Evolutionary conservation across 2,113 vertebrate species (phyloP).

Genomic region (Eira barbara): DNA sequence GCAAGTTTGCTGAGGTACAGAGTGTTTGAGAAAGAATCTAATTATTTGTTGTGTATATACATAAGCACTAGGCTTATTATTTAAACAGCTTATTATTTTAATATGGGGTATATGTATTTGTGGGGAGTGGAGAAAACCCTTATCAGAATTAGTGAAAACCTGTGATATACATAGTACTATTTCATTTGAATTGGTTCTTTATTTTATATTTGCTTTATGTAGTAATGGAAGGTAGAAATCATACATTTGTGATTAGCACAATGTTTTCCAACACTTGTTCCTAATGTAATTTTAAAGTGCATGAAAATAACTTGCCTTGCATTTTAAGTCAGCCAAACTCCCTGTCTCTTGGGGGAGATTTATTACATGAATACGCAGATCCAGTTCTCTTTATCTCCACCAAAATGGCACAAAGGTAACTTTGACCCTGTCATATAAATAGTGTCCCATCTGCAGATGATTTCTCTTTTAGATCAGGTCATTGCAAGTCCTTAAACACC

Average conservation of each 20-base stretch:
- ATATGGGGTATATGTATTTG: neutral
- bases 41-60: neutral
- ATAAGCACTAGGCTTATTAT: neutral
- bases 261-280: neutral
- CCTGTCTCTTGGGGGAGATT: neutral
- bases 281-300: neutral
- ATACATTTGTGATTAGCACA: neutral
- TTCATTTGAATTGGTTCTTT: neutral
- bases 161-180: neutral
- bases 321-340: neutral
- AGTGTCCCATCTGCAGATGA: neutral
- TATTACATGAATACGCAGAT: neutral
- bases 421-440: neutral
- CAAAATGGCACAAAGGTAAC: neutral
- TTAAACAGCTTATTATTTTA: constrained; percentile 34
- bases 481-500: neutral
- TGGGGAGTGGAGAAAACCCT: neutral
- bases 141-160: neutral
- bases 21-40: neutral
- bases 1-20: neutral
- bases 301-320: neutral
- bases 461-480: neutral
- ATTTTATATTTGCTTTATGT: neutral
- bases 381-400: neutral
- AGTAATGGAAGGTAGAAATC: neutral